Conservation (phyloP, 2,113 vertebrate species). For the Thalassarche chlororhynchos region DNA sequence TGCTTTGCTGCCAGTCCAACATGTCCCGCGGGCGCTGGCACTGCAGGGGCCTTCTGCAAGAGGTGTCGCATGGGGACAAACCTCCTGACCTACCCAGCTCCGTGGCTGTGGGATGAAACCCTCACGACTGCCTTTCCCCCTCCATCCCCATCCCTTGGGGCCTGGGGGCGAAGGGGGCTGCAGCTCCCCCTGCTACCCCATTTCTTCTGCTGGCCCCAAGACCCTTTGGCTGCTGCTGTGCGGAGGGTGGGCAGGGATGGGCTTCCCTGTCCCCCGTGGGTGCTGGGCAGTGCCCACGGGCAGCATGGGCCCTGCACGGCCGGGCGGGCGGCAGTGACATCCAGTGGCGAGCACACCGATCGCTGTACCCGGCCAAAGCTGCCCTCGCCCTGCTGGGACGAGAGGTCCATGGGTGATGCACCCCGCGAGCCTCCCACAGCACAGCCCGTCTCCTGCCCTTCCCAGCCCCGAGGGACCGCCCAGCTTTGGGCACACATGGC, state of each 20-base stretch:
- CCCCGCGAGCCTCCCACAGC: neutral
- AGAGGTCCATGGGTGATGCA: neutral
- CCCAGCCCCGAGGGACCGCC: neutral
- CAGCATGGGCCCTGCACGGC: neutral
- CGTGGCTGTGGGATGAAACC: neutral
- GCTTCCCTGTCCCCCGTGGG: neutral
- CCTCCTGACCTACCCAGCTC: neutral
- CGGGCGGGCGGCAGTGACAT: neutral
- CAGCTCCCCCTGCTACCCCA: neutral
- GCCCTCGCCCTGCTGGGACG: neutral
- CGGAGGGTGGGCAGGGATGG: neutral
- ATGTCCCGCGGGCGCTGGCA: accelerated
- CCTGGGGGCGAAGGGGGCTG: neutral
- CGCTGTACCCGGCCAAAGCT: no score
- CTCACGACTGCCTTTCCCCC: no score
- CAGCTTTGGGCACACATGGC: neutral
- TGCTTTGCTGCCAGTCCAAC: neutral
- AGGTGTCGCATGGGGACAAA: accelerated
- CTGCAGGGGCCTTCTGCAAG: neutral
- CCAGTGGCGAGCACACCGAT: neutral
- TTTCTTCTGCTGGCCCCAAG: neutral
- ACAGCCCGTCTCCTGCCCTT: no score
- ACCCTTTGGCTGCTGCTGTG: neutral
- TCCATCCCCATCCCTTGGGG: neutral
- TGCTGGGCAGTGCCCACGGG: neutral